Evolutionary conservation across 2,113 vertebrate species (phyloP).

Genomic region (Pitta sordida): DNA sequence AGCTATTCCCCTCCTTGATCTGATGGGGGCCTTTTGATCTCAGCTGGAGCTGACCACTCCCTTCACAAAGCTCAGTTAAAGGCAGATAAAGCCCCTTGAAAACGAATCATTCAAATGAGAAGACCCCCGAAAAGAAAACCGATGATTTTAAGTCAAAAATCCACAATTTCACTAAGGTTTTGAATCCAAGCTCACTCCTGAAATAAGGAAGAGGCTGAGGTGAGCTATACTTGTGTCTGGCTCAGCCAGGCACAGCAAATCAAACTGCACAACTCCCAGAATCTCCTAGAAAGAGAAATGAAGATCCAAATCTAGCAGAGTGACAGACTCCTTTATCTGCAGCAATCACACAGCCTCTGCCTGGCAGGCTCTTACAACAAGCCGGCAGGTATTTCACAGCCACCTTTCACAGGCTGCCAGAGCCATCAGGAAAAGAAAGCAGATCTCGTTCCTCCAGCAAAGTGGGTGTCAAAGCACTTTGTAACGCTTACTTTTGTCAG

Average conservation of each 20-base stretch:
- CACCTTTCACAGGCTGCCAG: not conserved
- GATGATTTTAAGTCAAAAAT: not conserved
- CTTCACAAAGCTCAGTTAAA: slow-evolving; percentile 35
- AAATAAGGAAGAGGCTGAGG: not conserved
- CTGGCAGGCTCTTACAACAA: not conserved
- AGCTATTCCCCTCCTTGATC: slow-evolving; percentile 44
- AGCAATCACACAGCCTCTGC: not conserved
- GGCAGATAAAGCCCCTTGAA: slow-evolving; percentile 38
- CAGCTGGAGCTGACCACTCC: slow-evolving; percentile 36
- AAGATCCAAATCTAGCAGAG: not conserved
- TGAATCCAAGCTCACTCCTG: not conserved
- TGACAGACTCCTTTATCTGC: not conserved
- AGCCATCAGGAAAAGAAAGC: not conserved
- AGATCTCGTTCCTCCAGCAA: not conserved
- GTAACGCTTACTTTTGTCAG: not conserved
- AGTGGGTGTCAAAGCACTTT: not conserved
- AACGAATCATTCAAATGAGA: slow-evolving; percentile 10
- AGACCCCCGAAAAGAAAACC: not conserved
- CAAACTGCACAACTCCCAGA: not conserved
- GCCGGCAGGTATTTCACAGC: not conserved
- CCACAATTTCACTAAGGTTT: not conserved
- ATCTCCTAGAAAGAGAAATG: not conserved
- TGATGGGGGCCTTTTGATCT: slow-evolving; percentile 60
- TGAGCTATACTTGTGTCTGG: not conserved
- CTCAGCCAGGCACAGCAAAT: not conserved